Evolutionary conservation across 2,888 invertebrate species (phyloP), one percentile per base, ranked within the genome.

Genomic region (Latrodectus elegans): DNA sequence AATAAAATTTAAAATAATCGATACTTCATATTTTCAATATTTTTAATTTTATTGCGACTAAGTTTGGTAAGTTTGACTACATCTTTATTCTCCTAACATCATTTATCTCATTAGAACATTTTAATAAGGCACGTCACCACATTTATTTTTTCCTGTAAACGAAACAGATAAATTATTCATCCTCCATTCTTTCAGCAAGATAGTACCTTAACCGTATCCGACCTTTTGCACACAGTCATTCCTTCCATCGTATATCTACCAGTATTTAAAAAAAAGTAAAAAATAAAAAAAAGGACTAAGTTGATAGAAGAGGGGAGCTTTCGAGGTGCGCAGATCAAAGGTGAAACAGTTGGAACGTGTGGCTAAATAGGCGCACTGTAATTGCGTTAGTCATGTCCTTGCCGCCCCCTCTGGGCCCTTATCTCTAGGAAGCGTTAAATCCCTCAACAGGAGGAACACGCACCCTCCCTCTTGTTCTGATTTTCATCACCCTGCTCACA

Each of bases 401-500:
- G 38, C 65, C 26, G 53, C 55, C 71, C 71, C 78, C 71, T 51
- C 49, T 73, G 22, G 60, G 12, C 79, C 51, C 49, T 68, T 60
- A 64, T 84, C 79, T 85, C 85, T 17, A 14, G 67, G 85, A 79
- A 85, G 85, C 79, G 70, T 79, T 85, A 79, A 85, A 85, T 85
- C 85, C 79, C 64, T 85, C 70, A 67, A 70, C 79, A 60, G 52
- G 60, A n/a, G 51, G 67, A 67, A 8, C 53, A n/a, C 71, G 55
- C 22, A 68, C 71, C 55, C 71, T 12, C 51, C 11, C 49, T n/a
- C 51, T 38, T 55, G 55, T 68, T 68, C 67, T n/a, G 17, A 68
- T 17, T 68, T 68, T 68, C 26, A 60, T 15, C 60, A 6, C 67
- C 17, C 17, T 17, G 17, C 67, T 22, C 22, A n/a, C 67, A 26